phyloP scores from a whole-genome alignment of 2,797 vertebrate genomes.

The Channa striata region DNA sequence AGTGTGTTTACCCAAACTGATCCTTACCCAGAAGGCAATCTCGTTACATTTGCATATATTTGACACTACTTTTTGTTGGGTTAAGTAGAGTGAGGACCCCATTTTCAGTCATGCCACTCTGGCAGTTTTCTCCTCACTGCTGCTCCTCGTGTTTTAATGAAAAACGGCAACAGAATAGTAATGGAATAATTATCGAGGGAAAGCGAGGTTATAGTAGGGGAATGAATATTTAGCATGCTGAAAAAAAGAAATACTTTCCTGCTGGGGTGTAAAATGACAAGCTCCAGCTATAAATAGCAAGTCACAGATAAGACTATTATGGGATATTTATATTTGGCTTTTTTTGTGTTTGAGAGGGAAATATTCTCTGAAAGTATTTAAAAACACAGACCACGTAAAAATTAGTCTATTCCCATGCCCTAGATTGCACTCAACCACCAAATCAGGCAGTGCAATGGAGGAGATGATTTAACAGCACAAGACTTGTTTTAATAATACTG shows the following conservation, averaged over 20 bases:
- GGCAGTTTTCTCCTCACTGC: neutral
- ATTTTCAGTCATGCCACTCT: conserved; percentile 9
- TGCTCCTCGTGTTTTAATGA: conserved; percentile 21
- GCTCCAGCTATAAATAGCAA: conserved; percentile 45
- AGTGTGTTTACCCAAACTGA: neutral
- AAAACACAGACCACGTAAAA: conserved; percentile 31
- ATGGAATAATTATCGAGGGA: conserved; percentile 28
- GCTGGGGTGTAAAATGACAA: conserved; percentile 33
- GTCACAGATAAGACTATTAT: conserved; percentile 31
- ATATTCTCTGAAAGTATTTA: conserved; percentile 16
- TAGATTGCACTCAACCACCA: conserved; percentile 19
- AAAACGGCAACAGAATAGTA: conserved; percentile 15
- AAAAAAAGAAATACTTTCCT: conserved; percentile 35
- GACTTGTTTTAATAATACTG: conserved; percentile 22
- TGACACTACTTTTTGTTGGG: neutral
- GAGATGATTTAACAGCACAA: conserved; percentile 16
- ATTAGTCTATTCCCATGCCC: conserved; percentile 12
- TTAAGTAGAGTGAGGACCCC: conserved; percentile 5
- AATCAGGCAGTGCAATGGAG: conserved; percentile 17
- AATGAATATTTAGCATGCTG: conserved; percentile 27
- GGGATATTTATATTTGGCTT: conserved; percentile 45
- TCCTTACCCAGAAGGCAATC: conserved; percentile 1
- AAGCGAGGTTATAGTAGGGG: conserved; percentile 6
- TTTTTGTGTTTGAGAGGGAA: conserved; percentile 9
- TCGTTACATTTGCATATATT: conserved; percentile 3